Base-by-base conservation (phyloP, 2,888 invertebrate genomes). In the Leptinotarsa peninsularis region DNA sequence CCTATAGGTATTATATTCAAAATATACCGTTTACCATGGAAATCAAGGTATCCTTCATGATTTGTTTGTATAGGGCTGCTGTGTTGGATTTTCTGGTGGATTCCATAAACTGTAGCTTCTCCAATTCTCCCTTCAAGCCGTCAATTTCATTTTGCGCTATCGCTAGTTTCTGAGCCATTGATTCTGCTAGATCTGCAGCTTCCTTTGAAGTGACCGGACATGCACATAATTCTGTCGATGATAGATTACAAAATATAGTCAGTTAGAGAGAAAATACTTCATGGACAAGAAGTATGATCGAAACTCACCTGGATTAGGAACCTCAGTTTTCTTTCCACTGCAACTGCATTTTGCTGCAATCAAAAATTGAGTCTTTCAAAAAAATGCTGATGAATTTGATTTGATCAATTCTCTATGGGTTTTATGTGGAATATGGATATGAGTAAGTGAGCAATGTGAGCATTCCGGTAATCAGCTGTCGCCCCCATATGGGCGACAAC, bases 51-150 rank as follows among this genome's bases (percentile, higher is more conserved):
- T 78, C 81, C 56, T 80, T 83, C 83, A 83, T 82, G 21, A 84
- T 82, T 76, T 82, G 81, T 70, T 67, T 81, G 67, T 83, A 84
- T 1, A 84, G 67, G 4, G 78, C 78, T 5, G 82, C 81, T 3
- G 82, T 78, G 66, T 82, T 82, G 5, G 81, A 79, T 56, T 78
- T 74, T 63, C 72, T 79, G 13, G 74, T 73, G 0, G 49, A 54
- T 50, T 80, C 78, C 72, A 80, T 58, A 14, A 76, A 58, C 66
- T 82, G 80, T 56, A 82, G 58, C 50, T 75, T 71, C 10, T 73
- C 66, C 72, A 82, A 72, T 69, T 82, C 80, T 27, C 68, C 66
- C 58, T 80, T 80, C 60, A 82, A 49, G 15, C 73, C 56, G 4
- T 73, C 60, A 2, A 82, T 80, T 73, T 82, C 80, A 18, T 73